Percentiles rank a stretch among this genome's conserved stretches.
Conservation (phyloP, 2,797 vertebrate genomes). For the Bryconaethiops microstoma region DNA sequence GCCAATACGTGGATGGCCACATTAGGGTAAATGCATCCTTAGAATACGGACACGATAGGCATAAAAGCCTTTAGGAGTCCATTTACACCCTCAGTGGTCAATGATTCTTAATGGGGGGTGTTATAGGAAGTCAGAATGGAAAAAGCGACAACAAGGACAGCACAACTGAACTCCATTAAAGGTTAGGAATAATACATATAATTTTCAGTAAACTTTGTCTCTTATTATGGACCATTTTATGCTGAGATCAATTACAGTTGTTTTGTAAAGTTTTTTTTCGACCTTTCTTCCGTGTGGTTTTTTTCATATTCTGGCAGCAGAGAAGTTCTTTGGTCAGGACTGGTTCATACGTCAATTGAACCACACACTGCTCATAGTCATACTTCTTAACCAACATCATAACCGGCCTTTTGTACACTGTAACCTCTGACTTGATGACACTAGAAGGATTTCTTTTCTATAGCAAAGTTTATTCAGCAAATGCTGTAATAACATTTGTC, state of each 20-base stretch:
- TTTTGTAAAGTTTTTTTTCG: neutral
- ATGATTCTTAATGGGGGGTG: constrained; percentile 52
- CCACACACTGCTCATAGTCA: neutral
- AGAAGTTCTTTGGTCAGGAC: neutral
- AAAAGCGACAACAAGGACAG: constrained; percentile 18
- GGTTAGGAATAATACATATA: neutral
- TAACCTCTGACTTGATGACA: neutral
- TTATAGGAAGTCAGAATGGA: neutral
- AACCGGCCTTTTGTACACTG: neutral
- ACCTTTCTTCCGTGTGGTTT: neutral
- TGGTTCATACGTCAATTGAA: neutral
- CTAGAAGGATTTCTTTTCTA: neutral
- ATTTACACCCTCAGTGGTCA: constrained; percentile 50
- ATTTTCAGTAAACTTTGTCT: neutral
- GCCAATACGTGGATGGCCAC: constrained; percentile 22
- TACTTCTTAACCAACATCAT: neutral
- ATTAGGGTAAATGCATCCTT: constrained; percentile 31
- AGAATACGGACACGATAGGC: constrained; percentile 30
- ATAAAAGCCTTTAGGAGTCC: constrained; percentile 41
- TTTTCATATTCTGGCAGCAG: neutral
- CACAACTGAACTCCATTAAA: constrained; percentile 32
- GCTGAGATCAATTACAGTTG: neutral
- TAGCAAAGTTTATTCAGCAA: neutral
- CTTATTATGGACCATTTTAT: neutral
- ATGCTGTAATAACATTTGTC: neutral